These are phyloP conservation scores for Dynastes grantii DNA, from an alignment of 2,888 invertebrate species.

Conservation along the genomic window DNA sequence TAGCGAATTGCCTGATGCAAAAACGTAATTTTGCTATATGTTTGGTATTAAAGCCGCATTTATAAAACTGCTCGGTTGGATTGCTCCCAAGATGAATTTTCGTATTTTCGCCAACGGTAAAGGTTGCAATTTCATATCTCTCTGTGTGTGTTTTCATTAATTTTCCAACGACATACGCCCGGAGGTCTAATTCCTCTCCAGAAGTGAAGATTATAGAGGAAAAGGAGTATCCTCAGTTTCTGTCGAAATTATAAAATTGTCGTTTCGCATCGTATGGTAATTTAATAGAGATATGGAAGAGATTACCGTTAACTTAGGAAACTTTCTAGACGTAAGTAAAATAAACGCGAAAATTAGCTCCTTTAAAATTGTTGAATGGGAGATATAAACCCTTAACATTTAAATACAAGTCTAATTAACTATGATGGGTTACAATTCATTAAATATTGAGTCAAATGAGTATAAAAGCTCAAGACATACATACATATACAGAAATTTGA, in stretches of 20 bases:
- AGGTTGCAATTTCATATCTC: not conserved
- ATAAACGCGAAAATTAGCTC: no score
- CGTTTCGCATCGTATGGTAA: no score
- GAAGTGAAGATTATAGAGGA: conserved; percentile 20
- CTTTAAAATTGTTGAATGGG: no score
- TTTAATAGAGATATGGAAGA: no score
- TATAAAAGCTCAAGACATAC: no score
- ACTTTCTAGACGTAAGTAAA: no score
- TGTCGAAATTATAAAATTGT: not conserved
- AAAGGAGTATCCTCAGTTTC: not conserved
- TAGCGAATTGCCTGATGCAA: conserved; percentile 3
- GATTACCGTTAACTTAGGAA: no score
- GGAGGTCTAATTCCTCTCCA: conserved; percentile 14
- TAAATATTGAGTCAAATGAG: no score
- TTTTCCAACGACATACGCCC: conserved; percentile 8
- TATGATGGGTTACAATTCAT: no score
- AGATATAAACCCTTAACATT: no score
- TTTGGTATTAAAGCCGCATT: conserved; percentile 5
- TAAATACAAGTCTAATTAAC: no score
- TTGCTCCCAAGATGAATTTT: conserved; percentile 17
- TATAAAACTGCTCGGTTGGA: conserved; percentile 18
- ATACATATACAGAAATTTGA: no score
- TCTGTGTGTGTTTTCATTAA: conserved; percentile 16
- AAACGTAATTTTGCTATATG: conserved; percentile 14
- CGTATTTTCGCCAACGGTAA: not conserved